A percentile compares a stretch with the other conserved stretches of the same genome.
Conservation (phyloP, 1,140 invertebrate genomes). For the Drosophila lowei region DNA sequence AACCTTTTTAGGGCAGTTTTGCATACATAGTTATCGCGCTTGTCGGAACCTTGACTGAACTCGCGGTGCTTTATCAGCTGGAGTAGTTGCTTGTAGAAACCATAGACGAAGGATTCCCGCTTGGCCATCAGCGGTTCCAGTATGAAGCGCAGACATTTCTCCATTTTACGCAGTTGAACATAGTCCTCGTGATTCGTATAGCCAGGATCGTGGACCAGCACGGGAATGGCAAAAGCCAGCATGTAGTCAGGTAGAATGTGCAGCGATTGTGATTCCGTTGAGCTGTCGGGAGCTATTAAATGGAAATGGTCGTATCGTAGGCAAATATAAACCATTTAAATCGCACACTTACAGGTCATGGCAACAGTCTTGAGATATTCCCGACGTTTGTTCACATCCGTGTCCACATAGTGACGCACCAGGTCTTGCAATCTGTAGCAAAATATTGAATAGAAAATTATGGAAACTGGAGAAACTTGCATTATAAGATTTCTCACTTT, state of each 20-base stretch:
- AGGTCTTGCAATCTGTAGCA: conserved; percentile 62
- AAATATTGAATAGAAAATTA: background rate
- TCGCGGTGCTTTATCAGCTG: conserved; percentile 96
- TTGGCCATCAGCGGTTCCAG: conserved; percentile 96
- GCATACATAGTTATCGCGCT: conserved; percentile 76
- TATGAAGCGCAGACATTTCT: conserved; percentile 95
- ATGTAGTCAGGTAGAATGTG: conserved; percentile 98
- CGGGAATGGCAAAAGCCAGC: conserved; percentile 96
- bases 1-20: conserved; percentile 82
- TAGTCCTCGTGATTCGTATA: conserved; percentile 90
- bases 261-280: conserved; percentile 88
- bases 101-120: conserved; percentile 96
- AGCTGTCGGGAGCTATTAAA: conserved; percentile 61
- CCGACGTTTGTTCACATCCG: conserved; percentile 94
- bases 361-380: conserved; percentile 95
- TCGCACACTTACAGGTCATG: conserved; percentile 72
- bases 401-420: conserved; percentile 74
- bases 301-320: background rate
- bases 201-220: conserved; percentile 95
- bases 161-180: conserved; percentile 89
- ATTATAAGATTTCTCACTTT: conserved; percentile 57
- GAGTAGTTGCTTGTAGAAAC: conserved; percentile 97
- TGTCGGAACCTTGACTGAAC: conserved; percentile 87
- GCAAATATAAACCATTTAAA: background rate
- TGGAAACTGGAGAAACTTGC: too few relatives aligned